phyloP scores from a whole-genome alignment of 2,888 invertebrate species.

The Cephus pulcher region DNA sequence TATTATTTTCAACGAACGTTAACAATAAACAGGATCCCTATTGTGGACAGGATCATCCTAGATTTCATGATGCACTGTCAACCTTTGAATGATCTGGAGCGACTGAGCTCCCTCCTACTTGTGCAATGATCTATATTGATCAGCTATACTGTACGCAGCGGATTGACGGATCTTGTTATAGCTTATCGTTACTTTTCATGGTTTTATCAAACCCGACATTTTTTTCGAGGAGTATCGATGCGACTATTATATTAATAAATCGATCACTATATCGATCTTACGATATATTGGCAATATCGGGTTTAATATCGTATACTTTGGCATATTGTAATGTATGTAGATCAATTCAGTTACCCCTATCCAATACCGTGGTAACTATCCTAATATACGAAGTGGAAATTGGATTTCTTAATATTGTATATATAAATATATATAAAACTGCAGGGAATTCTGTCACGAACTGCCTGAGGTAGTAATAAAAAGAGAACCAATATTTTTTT shows the following conservation, averaged over 20 bases:
- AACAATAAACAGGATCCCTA: conserved; percentile 33
- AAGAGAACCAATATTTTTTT: background rate
- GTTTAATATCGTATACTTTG: background rate
- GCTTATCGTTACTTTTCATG: background rate
- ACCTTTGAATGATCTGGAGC: conserved; percentile 13
- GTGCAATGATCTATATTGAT: conserved; percentile 26
- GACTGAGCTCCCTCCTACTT: conserved; percentile 21
- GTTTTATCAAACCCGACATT: background rate
- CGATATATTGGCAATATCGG: background rate
- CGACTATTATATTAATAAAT: background rate
- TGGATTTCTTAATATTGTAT: background rate
- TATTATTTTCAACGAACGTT: conserved; percentile 46
- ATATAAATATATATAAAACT: background rate
- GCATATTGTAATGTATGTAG: background rate
- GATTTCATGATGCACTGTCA: conserved; percentile 18
- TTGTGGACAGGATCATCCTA: conserved; percentile 15
- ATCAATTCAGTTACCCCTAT: background rate
- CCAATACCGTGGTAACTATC: background rate
- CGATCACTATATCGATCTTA: background rate
- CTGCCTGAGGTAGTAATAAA: background rate
- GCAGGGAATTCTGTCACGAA: background rate
- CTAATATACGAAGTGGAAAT: background rate
- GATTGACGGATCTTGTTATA: background rate
- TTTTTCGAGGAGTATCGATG: background rate
- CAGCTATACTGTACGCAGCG: background rate